These are phyloP conservation scores for Poicephalus meyeri DNA, from an alignment of 2,113 vertebrate species.

Conservation along the genomic window DNA sequence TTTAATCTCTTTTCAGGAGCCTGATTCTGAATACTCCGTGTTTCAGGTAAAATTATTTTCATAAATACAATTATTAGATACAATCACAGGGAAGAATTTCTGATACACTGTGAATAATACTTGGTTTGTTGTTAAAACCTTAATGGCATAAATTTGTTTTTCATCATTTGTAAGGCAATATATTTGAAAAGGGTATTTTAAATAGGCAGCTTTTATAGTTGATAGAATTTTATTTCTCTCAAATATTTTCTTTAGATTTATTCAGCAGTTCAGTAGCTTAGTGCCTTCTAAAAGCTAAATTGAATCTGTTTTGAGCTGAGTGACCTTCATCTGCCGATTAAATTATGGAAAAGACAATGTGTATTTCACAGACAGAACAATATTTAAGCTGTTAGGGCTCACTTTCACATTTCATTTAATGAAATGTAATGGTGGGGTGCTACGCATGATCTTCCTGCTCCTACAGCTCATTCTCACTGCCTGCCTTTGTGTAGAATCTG, in stretches of 20 bases:
- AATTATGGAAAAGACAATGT: background rate
- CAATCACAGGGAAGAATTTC: background rate
- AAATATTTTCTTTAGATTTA: background rate
- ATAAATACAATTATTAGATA: background rate
- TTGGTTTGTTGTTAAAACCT: background rate
- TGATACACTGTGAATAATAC: background rate
- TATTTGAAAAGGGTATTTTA: background rate
- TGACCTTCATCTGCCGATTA: background rate
- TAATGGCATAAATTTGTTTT: background rate
- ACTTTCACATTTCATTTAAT: background rate
- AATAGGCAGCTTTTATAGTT: background rate
- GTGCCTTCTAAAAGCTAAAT: background rate
- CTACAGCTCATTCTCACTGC: background rate
- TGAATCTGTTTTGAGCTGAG: background rate
- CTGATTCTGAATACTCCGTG: conserved; percentile 68
- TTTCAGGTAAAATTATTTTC: conserved; percentile 83
- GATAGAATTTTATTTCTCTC: background rate
- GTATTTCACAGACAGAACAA: background rate
- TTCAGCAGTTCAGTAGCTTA: background rate
- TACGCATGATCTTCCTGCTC: background rate
- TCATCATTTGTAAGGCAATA: background rate
- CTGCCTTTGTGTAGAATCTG: background rate
- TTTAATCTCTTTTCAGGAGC: conserved; percentile 82
- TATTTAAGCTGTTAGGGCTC: background rate
- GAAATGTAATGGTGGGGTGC: background rate